Conservation (phyloP, 2,797 vertebrate species). For the Pseudochirops cupreus region DNA sequence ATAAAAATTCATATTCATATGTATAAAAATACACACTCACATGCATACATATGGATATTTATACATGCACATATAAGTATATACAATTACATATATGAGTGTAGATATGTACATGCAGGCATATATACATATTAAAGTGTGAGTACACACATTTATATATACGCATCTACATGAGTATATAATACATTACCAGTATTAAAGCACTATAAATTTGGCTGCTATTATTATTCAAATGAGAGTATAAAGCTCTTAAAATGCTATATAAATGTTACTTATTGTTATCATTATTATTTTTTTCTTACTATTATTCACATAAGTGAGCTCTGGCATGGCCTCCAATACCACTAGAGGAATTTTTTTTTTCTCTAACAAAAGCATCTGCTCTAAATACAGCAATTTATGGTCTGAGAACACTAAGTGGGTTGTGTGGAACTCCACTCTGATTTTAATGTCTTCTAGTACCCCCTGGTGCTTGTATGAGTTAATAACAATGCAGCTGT, state of each 20-base stretch:
- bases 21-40: not conserved
- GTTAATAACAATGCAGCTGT: constrained; percentile 55
- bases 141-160: no score
- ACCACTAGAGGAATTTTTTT: not conserved
- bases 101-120: no score
- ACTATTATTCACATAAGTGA: not conserved
- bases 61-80: no score
- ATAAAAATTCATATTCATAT: not conserved
- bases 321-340: not conserved
- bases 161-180: not conserved
- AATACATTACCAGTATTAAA: not conserved
- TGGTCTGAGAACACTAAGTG: not conserved
- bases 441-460: constrained; percentile 58
- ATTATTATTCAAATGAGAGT: not conserved
- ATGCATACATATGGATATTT: not conserved
- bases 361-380: not conserved
- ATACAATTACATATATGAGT: not conserved
- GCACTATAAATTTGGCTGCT: not conserved
- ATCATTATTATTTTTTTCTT: not conserved
- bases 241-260: not conserved
- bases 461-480: constrained; percentile 76
- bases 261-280: not conserved
- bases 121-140: not conserved
- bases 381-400: not conserved
- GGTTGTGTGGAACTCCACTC: not conserved